Percentiles rank a stretch among this genome's conserved stretches.
Conservation (phyloP, 2,888 invertebrate species). For the Callyntrura sp. region DNA sequence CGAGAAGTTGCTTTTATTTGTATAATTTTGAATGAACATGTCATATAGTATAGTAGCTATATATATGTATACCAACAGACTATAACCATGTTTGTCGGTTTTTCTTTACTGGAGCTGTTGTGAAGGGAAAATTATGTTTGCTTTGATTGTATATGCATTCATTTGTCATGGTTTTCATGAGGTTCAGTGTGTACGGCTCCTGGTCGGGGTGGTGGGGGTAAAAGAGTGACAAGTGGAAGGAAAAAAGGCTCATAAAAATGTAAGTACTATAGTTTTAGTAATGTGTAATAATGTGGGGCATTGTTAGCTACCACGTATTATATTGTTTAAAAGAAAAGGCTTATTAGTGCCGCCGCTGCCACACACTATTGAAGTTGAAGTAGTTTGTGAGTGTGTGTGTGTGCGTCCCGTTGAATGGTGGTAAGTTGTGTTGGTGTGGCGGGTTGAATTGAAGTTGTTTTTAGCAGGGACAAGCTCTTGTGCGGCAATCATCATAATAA, state of each 20-base stretch:
- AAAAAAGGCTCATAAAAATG: constrained; percentile 44
- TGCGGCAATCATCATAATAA: constrained; percentile 41
- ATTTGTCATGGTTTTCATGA: constrained; percentile 64
- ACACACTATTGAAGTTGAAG: neutral
- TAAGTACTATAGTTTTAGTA: constrained; percentile 19
- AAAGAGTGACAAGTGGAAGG: constrained; percentile 9
- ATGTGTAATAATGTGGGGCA: constrained; percentile 29
- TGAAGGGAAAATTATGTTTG: constrained; percentile 29
- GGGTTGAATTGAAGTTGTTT: constrained; percentile 43
- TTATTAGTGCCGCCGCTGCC: constrained; percentile 31
- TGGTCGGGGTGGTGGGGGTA: neutral
- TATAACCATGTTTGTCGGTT: neutral
- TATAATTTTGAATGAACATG: too few relatives aligned
- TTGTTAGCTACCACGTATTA: neutral
- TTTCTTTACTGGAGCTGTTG: neutral
- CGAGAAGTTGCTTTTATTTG: neutral
- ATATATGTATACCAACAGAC: too few relatives aligned
- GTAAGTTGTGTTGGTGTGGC: neutral
- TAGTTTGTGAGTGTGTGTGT: neutral
- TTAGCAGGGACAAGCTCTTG: constrained; percentile 26
- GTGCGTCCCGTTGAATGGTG: constrained; percentile 17
- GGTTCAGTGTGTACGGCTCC: constrained; percentile 14
- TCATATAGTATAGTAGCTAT: too few relatives aligned
- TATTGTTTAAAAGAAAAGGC: constrained; percentile 53
- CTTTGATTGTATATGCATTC: constrained; percentile 33